A percentile compares a stretch with the other conserved stretches of the same genome.
Conservation (phyloP, 2,797 vertebrate genomes). For the Alca torda region DNA sequence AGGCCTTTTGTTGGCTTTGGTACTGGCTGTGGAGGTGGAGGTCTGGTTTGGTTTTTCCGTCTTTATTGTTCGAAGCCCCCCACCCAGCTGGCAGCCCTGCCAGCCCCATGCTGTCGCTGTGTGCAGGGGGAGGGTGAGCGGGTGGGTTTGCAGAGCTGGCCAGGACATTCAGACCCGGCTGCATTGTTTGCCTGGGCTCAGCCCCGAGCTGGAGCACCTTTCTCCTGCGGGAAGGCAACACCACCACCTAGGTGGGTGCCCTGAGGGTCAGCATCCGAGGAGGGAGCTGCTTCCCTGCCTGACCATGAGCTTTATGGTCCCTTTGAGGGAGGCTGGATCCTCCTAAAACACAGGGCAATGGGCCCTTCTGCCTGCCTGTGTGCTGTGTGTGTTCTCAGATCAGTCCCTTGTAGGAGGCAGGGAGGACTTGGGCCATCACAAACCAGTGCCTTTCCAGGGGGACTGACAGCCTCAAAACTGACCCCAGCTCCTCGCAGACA, state of each 20-base stretch:
- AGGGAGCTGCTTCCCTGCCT: neutral
- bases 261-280: neutral
- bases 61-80: neutral
- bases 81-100: neutral
- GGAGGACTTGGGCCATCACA: neutral
- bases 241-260: neutral
- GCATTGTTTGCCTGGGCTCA: neutral
- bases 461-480: neutral
- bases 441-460: neutral
- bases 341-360: neutral
- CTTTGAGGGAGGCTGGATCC: neutral
- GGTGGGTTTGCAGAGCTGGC: neutral
- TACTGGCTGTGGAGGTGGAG: neutral
- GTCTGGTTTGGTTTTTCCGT: neutral
- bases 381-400: neutral
- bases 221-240: neutral
- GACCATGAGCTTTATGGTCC: neutral
- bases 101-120: neutral
- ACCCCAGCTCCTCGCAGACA: rapidly evolving
- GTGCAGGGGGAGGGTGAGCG: neutral
- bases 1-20: conserved; percentile 23
- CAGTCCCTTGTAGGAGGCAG: neutral
- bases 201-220: rapidly evolving
- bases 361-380: neutral
- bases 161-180: neutral